Conservation (phyloP, 2,888 invertebrate genomes). For the Tetropium fuscum region DNA sequence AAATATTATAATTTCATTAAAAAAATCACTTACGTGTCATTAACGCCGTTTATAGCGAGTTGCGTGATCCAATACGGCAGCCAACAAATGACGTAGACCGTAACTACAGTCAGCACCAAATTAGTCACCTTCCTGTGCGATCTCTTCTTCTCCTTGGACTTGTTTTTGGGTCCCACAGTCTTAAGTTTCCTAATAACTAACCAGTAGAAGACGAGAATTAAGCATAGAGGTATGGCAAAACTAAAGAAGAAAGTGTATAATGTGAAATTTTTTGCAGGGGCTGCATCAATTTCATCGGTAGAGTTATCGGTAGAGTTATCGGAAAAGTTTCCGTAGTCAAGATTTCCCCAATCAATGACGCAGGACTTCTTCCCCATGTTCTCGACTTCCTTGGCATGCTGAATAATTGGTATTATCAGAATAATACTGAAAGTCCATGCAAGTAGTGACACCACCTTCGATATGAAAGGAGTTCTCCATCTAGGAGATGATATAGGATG, state of each 20-base stretch:
- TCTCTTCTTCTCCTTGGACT: conserved; percentile 91
- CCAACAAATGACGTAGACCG: conserved; percentile 93
- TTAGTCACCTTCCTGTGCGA: conserved; percentile 94
- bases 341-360: conserved; percentile 57
- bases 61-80: conserved; percentile 94
- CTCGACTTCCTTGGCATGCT: conserved; percentile 75
- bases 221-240: conserved; percentile 86
- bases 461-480: conserved; percentile 87
- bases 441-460: conserved; percentile 83
- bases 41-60: conserved; percentile 68
- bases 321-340: conserved; percentile 8
- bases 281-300: conserved; percentile 28
- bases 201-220: conserved; percentile 90
- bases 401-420: conserved; percentile 90
- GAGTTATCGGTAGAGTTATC: conserved; percentile 35
- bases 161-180: conserved; percentile 90
- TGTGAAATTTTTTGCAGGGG: conserved; percentile 80
- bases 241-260: conserved; percentile 89
- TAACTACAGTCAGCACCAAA: conserved; percentile 89
- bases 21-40: conserved; percentile 50
- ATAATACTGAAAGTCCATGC: conserved; percentile 90
- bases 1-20: too few relatives aligned
- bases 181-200: conserved; percentile 88
- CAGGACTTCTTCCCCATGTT: conserved; percentile 47
- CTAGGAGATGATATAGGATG: conserved; percentile 92